These are phyloP conservation scores for Leuctra nigra DNA, from an alignment of 2,888 invertebrate genomes.

Conservation along the genomic window DNA sequence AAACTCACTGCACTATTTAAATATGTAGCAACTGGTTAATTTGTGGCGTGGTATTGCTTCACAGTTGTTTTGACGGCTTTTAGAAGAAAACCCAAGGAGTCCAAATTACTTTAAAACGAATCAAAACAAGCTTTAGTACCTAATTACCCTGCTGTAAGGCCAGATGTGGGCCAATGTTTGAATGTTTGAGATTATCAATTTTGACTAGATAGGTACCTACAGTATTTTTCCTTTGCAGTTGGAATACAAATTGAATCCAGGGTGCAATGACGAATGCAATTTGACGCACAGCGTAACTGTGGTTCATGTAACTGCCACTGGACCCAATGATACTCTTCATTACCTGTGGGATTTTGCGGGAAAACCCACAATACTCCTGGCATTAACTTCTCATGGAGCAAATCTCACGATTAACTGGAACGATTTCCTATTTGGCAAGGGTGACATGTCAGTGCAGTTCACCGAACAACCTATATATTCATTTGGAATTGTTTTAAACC, in stretches of 20 bases:
- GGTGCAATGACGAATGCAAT: constrained; percentile 4
- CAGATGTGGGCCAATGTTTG: no score
- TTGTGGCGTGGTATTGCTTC: no score
- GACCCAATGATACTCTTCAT: constrained; percentile 52
- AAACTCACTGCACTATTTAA: no score
- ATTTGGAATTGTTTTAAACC: constrained; percentile 53
- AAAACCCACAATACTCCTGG: constrained; percentile 51
- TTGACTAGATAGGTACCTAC: no score
- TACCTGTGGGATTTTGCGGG: constrained; percentile 61
- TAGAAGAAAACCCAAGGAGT: no score
- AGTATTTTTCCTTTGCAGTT: constrained; percentile 6
- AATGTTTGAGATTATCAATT: no score
- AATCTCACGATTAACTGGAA: constrained; percentile 48
- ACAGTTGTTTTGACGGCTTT: no score
- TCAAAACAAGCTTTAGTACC: no score
- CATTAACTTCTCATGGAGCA: constrained; percentile 44
- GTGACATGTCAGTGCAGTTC: constrained; percentile 40
- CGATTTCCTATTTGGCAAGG: constrained; percentile 33
- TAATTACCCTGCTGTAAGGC: no score
- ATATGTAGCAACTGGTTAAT: no score
- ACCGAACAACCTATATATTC: constrained; percentile 46
- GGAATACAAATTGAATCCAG: not conserved
- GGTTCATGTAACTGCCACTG: constrained; percentile 50
- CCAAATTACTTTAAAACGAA: no score
- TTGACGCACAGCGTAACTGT: constrained; percentile 38